Percentiles rank a stretch among this genome's conserved stretches.
Evolutionary conservation across 2,113 vertebrate species (phyloP).

Genomic region (Rhinopomastus cyanomelas): DNA sequence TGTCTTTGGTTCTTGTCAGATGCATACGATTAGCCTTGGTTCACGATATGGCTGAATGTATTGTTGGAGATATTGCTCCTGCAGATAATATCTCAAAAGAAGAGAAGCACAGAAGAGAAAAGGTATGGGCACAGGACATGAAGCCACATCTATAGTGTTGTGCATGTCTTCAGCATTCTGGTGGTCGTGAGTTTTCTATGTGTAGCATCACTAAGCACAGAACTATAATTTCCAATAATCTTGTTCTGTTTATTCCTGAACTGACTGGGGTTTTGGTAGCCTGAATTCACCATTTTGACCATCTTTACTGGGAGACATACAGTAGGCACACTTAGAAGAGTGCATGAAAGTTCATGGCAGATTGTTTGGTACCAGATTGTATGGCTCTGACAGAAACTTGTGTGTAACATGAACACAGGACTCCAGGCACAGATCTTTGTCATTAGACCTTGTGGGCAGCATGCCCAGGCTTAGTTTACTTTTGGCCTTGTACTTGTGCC

Average conservation of each 20-base stretch:
- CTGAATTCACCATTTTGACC: not conserved
- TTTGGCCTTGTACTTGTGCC: not conserved
- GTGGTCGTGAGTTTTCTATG: not conserved
- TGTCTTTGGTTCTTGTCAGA: slow-evolving; percentile 71
- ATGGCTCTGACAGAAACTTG: not conserved
- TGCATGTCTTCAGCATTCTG: not conserved
- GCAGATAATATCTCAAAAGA: slow-evolving; percentile 93
- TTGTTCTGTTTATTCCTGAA: not conserved
- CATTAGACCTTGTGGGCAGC: not conserved
- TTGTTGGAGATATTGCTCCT: slow-evolving; percentile 98
- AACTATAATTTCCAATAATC: not conserved
- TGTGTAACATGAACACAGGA: not conserved
- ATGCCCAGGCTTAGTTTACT: not conserved
- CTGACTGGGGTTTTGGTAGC: not conserved
- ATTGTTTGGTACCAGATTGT: not conserved
- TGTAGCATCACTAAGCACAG: not conserved
- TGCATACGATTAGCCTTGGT: slow-evolving; percentile 92
- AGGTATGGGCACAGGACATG: slow-evolving; percentile 65
- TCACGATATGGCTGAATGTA: slow-evolving; percentile 98
- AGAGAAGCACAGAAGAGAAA: slow-evolving; percentile 91
- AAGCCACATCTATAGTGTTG: not conserved
- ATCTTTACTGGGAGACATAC: not conserved
- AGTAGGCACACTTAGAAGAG: not conserved
- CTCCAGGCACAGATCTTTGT: not conserved
- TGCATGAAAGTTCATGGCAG: not conserved